Conservation (phyloP, 2,888 invertebrate genomes). For the Drosophila suboccidentalis region DNA sequence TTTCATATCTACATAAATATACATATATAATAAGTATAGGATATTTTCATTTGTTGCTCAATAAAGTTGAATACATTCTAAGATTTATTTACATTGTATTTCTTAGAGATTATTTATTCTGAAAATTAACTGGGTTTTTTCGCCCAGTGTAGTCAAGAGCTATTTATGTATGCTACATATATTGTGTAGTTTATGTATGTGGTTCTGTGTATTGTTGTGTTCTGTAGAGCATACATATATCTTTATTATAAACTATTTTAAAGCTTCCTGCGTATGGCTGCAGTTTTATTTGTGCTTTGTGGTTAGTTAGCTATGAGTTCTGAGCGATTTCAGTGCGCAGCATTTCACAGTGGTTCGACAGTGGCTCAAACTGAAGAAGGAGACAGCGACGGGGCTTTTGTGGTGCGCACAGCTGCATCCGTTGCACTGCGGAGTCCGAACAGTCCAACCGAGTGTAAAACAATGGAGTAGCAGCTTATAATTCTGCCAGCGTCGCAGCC, state of each 20-base stretch:
- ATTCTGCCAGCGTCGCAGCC: too few species aligned
- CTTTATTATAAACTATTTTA: constrained; percentile 51
- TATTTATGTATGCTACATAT: background rate
- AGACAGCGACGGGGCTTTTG: background rate
- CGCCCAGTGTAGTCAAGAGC: background rate
- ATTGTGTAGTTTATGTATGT: background rate
- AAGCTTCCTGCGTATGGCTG: constrained; percentile 43
- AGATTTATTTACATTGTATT: too few species aligned
- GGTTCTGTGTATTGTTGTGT: background rate
- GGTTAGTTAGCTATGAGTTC: constrained; percentile 67
- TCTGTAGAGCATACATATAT: constrained; percentile 5
- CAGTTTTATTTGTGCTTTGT: constrained; percentile 66
- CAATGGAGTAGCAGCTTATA: too few species aligned
- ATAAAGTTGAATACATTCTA: background rate
- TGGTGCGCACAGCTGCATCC: constrained; percentile 36
- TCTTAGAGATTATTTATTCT: background rate
- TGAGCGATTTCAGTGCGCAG: constrained; percentile 39
- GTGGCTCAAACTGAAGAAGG: constrained; percentile 14
- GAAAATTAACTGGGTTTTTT: background rate
- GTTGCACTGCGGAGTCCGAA: background rate
- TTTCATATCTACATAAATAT: too few species aligned
- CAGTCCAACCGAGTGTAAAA: background rate
- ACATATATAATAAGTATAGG: background rate
- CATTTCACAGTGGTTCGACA: constrained; percentile 21
- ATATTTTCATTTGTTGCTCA: background rate